A percentile compares a stretch with the other conserved stretches of the same genome.
Conservation (phyloP, 2,113 vertebrate genomes). For the Symphodus melops region DNA sequence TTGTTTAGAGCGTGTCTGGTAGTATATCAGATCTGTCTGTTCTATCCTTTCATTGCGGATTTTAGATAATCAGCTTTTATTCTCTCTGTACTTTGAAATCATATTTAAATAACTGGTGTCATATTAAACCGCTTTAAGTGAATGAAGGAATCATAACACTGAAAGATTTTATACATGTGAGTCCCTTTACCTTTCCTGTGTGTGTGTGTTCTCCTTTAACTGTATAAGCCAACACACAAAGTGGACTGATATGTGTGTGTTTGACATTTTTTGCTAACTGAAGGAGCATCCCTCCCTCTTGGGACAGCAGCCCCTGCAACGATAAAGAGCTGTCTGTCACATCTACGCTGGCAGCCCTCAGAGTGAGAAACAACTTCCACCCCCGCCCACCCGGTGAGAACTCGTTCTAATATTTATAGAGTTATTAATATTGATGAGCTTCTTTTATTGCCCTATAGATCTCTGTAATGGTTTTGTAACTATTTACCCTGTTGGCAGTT, state of each 20-base stretch:
- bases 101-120: no score
- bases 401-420: conserved; percentile 63
- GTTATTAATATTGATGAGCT: conserved; percentile 71
- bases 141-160: no score
- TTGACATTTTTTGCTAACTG: conserved; percentile 23
- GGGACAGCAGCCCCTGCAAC: conserved; percentile 8
- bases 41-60: no score
- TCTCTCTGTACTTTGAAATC: no score
- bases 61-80: no score
- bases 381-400: conserved; percentile 28
- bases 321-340: conserved; percentile 50
- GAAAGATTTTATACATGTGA: no score
- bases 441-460: conserved; percentile 56
- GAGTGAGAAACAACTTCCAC: conserved; percentile 42
- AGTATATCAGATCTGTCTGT: no score
- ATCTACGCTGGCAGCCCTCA: conserved; percentile 17
- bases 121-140: no score
- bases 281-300: conserved; percentile 9
- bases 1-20: no score
- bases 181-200: background rate
- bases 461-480: conserved; percentile 46
- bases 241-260: conserved; percentile 2
- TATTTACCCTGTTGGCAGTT: conserved; percentile 45
- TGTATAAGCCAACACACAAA: conserved; percentile 9
- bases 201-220: conserved; percentile 8